These are phyloP conservation scores for Chlorops oryzae DNA, from an alignment of 1,140 invertebrate genomes.

Conservation along the genomic window DNA sequence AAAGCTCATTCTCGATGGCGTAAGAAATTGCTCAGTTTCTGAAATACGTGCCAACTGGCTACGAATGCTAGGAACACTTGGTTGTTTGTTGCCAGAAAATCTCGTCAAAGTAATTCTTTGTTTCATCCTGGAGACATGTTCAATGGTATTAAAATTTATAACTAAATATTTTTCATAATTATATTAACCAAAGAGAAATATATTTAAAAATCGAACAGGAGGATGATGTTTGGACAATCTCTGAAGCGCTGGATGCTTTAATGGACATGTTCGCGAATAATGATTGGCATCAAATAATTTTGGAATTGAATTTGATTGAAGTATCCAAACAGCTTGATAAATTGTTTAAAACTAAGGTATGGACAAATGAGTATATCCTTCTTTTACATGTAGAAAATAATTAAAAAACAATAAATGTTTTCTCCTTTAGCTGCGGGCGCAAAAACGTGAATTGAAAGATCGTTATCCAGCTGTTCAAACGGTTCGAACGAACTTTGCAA, in stretches of 20 bases:
- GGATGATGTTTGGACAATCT: conserved; percentile 60
- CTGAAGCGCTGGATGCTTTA: conserved; percentile 67
- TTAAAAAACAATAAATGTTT: no score
- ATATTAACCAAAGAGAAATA: not conserved
- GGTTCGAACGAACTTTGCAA: conserved; percentile 60
- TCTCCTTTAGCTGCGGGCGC: conserved; percentile 54
- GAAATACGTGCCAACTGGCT: conserved; percentile 63
- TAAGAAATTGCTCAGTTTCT: conserved; percentile 51
- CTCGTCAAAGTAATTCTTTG: conserved; percentile 36
- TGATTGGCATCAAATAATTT: conserved; percentile 59
- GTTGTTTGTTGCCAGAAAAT: conserved; percentile 32
- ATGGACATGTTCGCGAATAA: conserved; percentile 76
- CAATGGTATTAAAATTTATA: conserved; percentile 9
- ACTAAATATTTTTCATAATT: no score
- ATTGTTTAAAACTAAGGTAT: conserved; percentile 61
- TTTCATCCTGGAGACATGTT: conserved; percentile 24
- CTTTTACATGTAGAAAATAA: not conserved
- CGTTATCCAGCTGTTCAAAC: conserved; percentile 62
- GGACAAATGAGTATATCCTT: conserved; percentile 12
- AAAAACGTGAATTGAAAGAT: conserved; percentile 59
- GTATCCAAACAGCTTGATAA: conserved; percentile 55
- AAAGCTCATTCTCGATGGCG: conserved; percentile 55
- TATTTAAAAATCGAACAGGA: conserved; percentile 20
- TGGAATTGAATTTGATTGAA: conserved; percentile 57
- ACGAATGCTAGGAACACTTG: conserved; percentile 61